Evolutionary conservation across 2,797 vertebrate genomes (phyloP).

Genomic region (Rhinatrema bivittatum): DNA sequence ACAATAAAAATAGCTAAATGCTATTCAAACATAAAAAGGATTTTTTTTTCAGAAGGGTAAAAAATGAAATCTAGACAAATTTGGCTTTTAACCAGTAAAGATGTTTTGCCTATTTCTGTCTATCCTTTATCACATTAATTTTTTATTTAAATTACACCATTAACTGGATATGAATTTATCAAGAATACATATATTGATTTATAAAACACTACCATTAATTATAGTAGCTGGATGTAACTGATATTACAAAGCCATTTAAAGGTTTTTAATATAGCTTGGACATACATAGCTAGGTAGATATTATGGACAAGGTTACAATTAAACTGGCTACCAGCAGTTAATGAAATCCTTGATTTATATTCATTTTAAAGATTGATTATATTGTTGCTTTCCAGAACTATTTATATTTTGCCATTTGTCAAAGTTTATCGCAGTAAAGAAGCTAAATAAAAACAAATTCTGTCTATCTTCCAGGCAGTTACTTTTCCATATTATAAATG

Average conservation of each 20-base stretch:
- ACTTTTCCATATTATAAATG: constrained; percentile 50
- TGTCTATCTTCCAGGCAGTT: constrained; percentile 44
- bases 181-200: constrained; percentile 84
- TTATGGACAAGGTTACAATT: constrained; percentile 86
- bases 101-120: constrained; percentile 60
- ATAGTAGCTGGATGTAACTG: constrained; percentile 90
- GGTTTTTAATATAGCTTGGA: constrained; percentile 82
- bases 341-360: constrained; percentile 95
- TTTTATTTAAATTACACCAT: constrained; percentile 90
- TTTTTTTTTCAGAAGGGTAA: constrained; percentile 34
- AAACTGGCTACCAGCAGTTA: constrained; percentile 91
- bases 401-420: constrained; percentile 65
- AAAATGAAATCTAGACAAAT: constrained; percentile 64
- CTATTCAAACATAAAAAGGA: too few species aligned
- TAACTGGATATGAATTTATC: constrained; percentile 82
- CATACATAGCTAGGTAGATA: constrained; percentile 90
- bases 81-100: constrained; percentile 68
- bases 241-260: constrained; percentile 91
- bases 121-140: constrained; percentile 77
- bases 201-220: constrained; percentile 95
- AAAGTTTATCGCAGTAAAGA: constrained; percentile 53
- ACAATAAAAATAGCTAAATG: too few species aligned
- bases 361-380: constrained; percentile 84
- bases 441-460: constrained; percentile 52
- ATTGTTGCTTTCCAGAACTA: constrained; percentile 81